Base-by-base conservation (phyloP, 2,888 invertebrate species). In the Agrochola lota region DNA sequence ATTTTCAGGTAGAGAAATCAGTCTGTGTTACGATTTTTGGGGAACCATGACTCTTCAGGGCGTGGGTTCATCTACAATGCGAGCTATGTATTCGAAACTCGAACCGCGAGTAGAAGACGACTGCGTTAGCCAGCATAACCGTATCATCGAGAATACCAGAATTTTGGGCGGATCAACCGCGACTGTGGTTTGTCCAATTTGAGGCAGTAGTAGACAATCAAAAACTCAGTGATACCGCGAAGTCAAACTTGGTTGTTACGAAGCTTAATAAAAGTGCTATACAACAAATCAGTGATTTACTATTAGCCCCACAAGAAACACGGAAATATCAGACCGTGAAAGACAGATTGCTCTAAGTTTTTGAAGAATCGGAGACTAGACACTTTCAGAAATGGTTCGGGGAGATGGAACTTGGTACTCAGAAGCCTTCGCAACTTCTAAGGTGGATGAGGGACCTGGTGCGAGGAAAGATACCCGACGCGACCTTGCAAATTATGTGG, bases 121-220 rank as follows among this genome's bases (percentile, higher is more conserved):
- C 30, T 30, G 30, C 30, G 30, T 30, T 30, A 3, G 30, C 30
- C 30, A 30, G 30, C 30, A 30, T 30, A 30, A 30, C 30, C 30
- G 30, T 46, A 5, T 46, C 26, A 46, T 66, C 66, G 2, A 66
- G 46, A 66, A 66, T 66, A 17, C 43, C 26, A 26, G 43, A 46
- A 26, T 66, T 66, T 66, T 66, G 43, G 64, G 43, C 64, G 17
- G 43, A 66, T 43, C 64, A 66, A 17, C n/a, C 64, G n/a, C n/a
- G 43, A 66, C 43, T 43, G 8, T 43, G 64, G 35, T 63, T 40
- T 12, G 35, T 63, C 35, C 63, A 63, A 35, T 63, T 63, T 17
- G 35, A 40, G 6, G 64, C 66, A 26, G 66, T 46, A 9, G 43
- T 66, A n/a, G 43, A 43, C 17, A 17, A 46, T 66, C 43, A 43